A percentile compares a stretch with the other conserved stretches of the same genome.
Evolutionary conservation across 2,888 invertebrate species (phyloP).

Genomic region (Allygus modestus): DNA sequence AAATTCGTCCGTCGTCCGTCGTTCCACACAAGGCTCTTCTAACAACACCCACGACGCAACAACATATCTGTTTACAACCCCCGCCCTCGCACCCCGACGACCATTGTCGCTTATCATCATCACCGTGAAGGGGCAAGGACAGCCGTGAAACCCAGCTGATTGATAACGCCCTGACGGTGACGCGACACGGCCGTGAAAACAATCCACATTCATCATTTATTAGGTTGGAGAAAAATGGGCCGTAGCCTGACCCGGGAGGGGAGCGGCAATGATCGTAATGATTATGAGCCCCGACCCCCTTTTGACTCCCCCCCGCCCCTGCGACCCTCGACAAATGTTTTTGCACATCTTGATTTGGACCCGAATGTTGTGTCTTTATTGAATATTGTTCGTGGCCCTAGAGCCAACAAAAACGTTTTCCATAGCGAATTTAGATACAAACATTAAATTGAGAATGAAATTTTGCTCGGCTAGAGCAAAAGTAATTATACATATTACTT

Average conservation of each 20-base stretch:
- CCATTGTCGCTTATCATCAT: not conserved
- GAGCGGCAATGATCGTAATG: not conserved
- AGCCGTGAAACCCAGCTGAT: constrained; percentile 20
- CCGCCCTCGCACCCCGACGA: not conserved
- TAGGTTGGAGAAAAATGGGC: constrained; percentile 38
- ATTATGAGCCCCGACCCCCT: not conserved
- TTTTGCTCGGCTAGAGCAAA: too few species aligned
- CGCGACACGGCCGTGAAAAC: constrained; percentile 3
- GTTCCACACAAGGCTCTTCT: too few species aligned
- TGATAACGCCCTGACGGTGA: constrained; percentile 5
- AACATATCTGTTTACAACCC: not conserved
- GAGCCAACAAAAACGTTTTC: too few species aligned
- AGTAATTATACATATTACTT: too few species aligned
- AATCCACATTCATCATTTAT: constrained; percentile 41
- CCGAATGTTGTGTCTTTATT: not conserved
- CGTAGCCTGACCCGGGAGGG: not conserved
- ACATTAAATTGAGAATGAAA: too few species aligned
- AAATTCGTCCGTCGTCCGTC: too few species aligned
- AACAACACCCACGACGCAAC: too few species aligned
- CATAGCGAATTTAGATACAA: too few species aligned
- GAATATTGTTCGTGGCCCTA: not conserved
- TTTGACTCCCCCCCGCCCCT: not conserved
- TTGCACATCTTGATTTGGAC: constrained; percentile 32
- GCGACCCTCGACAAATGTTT: constrained; percentile 7
- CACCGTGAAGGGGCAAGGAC: constrained; percentile 37